Base-by-base conservation (phyloP, 2,888 invertebrate species). In the Celastrina argiolus region DNA sequence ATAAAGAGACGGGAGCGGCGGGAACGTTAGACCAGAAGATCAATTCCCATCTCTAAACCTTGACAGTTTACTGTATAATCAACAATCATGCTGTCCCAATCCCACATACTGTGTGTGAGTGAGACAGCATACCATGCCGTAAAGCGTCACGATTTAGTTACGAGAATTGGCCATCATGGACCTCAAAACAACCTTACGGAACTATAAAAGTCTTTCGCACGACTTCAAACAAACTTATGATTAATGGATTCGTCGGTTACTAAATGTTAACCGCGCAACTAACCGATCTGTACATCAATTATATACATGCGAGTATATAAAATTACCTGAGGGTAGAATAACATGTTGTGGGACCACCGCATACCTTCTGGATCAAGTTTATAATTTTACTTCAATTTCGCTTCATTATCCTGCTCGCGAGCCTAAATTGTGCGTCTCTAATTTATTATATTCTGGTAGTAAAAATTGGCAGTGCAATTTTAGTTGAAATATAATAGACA, bases 1-100 rank as follows among this genome's bases (percentile, higher is more conserved):
- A 70, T 69, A 70, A 68, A 71, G 59, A 69, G 67, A 68, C 67
- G 34, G 56, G 64, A 45, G 56, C 36, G 36, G 56, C 61, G n/a
- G 34, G 31, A 10, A 58, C 28, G 28, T n/a, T 28, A 18, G 58
- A 31, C 31, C 58, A 31, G 58, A n/a, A 31, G 58, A 14, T 14
- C 16, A 45, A 1, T 12, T 10, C 18, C 10, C 18, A 26, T 16
- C 4, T 4, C 22, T 16, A 22, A 36, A 31, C 5, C 36, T 12
- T 8, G 36, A 36, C 36, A 36, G 2, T 36, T 12, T 7, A 36
- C 36, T 8, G 36, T 36, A 36, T 10, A 36, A 36, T n/a, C n/a
- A n/a, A n/a, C n/a, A n/a, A n/a, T n/a, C 10, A 10, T 36, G 36
- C 36, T 36, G 12, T 7, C 36, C 10, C 36, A 10, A 10, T 36